These are phyloP conservation scores for Heliconius erato DNA, from an alignment of 2,888 invertebrate genomes.

Conservation along the genomic window DNA sequence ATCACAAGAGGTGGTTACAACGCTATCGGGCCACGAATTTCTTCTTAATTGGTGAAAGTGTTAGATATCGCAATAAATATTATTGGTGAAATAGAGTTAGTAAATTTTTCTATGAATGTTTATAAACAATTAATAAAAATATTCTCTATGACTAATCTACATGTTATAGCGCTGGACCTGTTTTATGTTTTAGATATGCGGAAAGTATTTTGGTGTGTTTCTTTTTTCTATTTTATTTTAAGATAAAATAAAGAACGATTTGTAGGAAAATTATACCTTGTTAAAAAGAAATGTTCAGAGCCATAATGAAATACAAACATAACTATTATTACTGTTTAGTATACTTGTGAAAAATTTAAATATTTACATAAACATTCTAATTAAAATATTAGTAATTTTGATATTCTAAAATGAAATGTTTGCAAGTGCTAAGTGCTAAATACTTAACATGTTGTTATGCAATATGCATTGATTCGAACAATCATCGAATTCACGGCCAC, in stretches of 20 bases:
- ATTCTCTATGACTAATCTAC: not conserved
- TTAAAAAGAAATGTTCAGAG: too few species aligned
- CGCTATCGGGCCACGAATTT: conserved; percentile 52
- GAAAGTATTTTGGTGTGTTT: not conserved
- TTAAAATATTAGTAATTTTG: not conserved
- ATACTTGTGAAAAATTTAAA: not conserved
- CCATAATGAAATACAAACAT: too few species aligned
- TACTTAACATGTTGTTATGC: conserved; percentile 22
- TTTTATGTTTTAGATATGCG: conserved; percentile 2
- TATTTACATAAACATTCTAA: not conserved
- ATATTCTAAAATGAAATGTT: not conserved
- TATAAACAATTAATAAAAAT: conserved; percentile 8
- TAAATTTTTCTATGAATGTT: conserved; percentile 6
- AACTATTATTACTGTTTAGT: too few species aligned
- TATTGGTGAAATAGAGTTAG: conserved; percentile 10
- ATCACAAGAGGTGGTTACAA: conserved; percentile 43
- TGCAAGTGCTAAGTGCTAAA: conserved; percentile 24
- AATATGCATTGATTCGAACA: conserved; percentile 24
- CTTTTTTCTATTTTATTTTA: too few species aligned
- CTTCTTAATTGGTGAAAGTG: conserved; percentile 60
- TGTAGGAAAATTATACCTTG: too few species aligned
- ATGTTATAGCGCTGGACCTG: not conserved
- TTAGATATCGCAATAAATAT: conserved; percentile 50
- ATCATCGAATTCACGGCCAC: conserved; percentile 43
- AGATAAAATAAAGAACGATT: too few species aligned